Base-by-base conservation (phyloP, 2,888 invertebrate species). In the Cryptus armator region DNA sequence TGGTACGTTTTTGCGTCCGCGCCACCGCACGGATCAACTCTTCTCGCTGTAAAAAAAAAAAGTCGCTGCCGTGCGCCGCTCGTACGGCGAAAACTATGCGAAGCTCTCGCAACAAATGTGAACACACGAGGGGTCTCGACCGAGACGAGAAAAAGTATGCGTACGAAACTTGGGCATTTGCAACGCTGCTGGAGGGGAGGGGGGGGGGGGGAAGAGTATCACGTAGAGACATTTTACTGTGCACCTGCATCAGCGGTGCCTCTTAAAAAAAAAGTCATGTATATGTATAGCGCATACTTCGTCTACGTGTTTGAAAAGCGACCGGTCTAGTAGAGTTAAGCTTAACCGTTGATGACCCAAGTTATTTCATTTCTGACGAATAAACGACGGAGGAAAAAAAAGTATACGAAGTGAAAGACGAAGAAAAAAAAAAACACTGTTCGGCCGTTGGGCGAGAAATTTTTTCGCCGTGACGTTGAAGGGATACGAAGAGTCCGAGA, bases 281-380 rank as follows among this genome's bases (percentile, higher is more conserved):
- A 6, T 37, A 37, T 37, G 66, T 51, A 51, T 19, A 56, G 24
- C 10, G 10, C n/a, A 37, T 12, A 19, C 14, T 16, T 1, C 19
- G 29, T 72, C n/a, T 16, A 62, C 43, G 56, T 43, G 43, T 74
- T 74, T 83, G 29, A 79, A 70, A 64, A 72, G 46, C 71, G 43
- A 12, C 14, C 12, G 48, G 43, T 32, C 51, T 51, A 68, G 46
- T 43, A n/a, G 53, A 71, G 62, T 12, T 14, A 9, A 70, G 74
- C 24, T 83, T 53, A 46, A 83, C 48, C 74, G 74, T 68, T 75
- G 64, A 79, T 70, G 75, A 75, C 64, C 68, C 71, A 76, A 84
- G 48, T 71, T 80, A 80, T 76, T 80, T 79, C 48, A 71, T 71
- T 80, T 66, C 71, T 66, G 75, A 46, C 32, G 46, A 46, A 19